Percentiles rank a stretch among this genome's conserved stretches.
Conservation (phyloP, 1,140 invertebrate species). For the Dolichoris vasculosae region DNA sequence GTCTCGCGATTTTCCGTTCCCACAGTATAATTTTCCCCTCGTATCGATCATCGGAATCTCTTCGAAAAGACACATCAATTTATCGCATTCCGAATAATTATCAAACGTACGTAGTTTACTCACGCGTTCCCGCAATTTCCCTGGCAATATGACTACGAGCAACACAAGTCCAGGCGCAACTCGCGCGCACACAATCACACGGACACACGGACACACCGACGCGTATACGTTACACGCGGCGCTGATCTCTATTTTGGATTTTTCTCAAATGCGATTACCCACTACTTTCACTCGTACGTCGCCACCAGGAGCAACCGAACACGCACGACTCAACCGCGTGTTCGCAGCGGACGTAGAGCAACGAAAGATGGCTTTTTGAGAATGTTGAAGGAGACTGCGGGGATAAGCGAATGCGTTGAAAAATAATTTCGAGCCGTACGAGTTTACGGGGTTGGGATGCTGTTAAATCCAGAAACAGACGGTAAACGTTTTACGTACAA, state of each 20-base stretch:
- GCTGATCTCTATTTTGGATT: constrained; percentile 49
- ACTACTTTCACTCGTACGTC: constrained; percentile 40
- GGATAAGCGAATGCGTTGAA: too few species aligned
- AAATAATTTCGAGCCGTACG: too few species aligned
- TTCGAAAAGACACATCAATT: neutral
- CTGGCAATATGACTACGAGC: constrained; percentile 2
- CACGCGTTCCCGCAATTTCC: constrained; percentile 19
- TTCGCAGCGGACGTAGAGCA: neutral
- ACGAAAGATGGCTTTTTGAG: constrained; percentile 28
- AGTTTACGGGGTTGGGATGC: neutral
- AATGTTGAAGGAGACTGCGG: neutral
- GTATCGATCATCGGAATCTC: neutral
- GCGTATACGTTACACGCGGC: neutral
- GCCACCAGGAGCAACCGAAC: neutral
- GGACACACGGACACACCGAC: neutral
- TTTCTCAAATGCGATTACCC: constrained; percentile 39
- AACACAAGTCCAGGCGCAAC: neutral
- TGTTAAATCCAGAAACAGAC: neutral
- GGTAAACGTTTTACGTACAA: neutral
- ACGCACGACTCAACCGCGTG: neutral
- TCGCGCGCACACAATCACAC: neutral
- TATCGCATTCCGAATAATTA: neutral
- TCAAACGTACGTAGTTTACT: neutral
- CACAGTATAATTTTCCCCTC: too few species aligned
- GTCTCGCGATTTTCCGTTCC: too few species aligned